Base-by-base conservation (phyloP, 2,888 invertebrate species). In the Crepidodera aurea region DNA sequence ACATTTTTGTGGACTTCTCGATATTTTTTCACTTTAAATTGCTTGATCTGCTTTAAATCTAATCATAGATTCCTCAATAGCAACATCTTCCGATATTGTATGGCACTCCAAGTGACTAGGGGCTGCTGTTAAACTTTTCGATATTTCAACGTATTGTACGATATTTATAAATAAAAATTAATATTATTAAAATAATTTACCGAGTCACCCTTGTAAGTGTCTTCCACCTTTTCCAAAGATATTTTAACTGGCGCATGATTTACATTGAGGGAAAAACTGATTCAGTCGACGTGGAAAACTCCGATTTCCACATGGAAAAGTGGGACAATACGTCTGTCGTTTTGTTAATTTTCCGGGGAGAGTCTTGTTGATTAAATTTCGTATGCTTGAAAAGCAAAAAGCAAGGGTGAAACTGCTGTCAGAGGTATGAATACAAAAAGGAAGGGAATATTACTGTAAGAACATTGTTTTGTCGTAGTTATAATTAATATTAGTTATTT, bases 231-330 rank as follows among this genome's bases (percentile, higher is more conserved):
- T n/a, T n/a, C n/a, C n/a, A n/a, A n/a, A n/a, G n/a, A n/a, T n/a
- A n/a, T n/a, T n/a, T n/a, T n/a, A n/a, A 13, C 34, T 1, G 12
- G 6, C 13, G 12, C 13, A 2, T 1, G 2, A 12, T 34, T 29
- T 29, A 10, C 1, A 34, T 13, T 12, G 1, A n/a, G 34, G 2
- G 6, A 15, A 56, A 56, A 46, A 37, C 51, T 39, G 51, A 56
- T 59, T 62, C 59, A 55, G 55, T 60, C 59, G 51, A 34, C 57
- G 58, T 53, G 50, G 57, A 61, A 42, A 62, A 65, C 57, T 60
- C 44, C 57, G 57, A 57, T 62, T 64, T 53, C 48, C 53, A 58
- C 57, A 44, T 60, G 57, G 44, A 53, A 54, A 58, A 61, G 34
- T 51, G 34, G 18, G 50, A 61, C 55, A 42, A 55, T 50, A 50